Evolutionary conservation across 2,888 invertebrate genomes (phyloP), one percentile per base, ranked within the genome.

Genomic region (Dynastes grantii): DNA sequence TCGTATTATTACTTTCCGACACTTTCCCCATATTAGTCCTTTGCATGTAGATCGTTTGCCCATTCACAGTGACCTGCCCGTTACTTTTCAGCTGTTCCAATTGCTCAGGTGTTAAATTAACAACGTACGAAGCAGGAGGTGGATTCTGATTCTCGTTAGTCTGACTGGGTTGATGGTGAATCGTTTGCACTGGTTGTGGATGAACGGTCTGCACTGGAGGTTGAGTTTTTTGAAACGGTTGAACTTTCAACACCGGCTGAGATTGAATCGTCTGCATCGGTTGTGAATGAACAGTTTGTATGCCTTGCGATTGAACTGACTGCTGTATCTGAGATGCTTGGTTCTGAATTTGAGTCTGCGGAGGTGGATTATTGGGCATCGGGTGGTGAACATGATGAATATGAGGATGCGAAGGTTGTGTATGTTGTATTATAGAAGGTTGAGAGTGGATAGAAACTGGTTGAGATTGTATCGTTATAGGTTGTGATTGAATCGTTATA

Each of bases 41-140:
- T 80, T 89, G 89, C 89, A 89, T 89, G 77, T 88, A 89, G 16
- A 89, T 88, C 1, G 89, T 89, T 80, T 89, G 89, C 9, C 89
- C 89, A 78, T 89, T 89, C 0, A 89, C 88, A 0, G 88, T 89
- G 63, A 89, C 81, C 80, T 89, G 89, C 13, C 89, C 89, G 76
- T 89, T 89, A 2, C 88, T 82, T 81, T 89, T 89, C 77, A 89
- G 82, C 79, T 88, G 88, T 79, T 89, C 89, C 75, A 89, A 80
- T 79, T 89, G 89, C 37, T 89, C 89, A 0, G 89, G 88, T 6
- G 89, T 89, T 76, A 89, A 83, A 82, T 89, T 89, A 6, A 89
- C 88, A n/a, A 89, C 88, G 78, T 88, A 89, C 0, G 88, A 88
- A n/a, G 88, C 87, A 83, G 68, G 76, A 61, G 80, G 65, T 51